phyloP scores from a whole-genome alignment of 2,888 invertebrate species.

The Glyphotaelius pellucidus region DNA sequence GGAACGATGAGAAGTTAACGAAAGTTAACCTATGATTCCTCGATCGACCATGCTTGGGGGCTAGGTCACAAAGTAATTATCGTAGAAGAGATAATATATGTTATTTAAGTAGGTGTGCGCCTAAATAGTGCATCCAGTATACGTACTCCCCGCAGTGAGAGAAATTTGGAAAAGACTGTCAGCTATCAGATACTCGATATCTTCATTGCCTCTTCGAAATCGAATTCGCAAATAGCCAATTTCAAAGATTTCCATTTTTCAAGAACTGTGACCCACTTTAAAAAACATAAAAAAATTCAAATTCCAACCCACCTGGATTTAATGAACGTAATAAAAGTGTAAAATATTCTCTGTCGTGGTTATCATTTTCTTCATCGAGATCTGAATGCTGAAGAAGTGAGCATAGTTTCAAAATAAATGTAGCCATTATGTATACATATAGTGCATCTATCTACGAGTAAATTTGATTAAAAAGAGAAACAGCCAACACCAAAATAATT shows the following conservation, averaged over 20 bases:
- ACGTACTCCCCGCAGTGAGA: neutral
- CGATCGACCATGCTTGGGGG: no score
- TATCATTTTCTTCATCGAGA: neutral
- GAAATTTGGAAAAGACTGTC: neutral
- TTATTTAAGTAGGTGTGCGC: neutral
- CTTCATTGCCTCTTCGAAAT: neutral
- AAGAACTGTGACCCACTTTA: neutral
- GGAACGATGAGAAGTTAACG: no score
- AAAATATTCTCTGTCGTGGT: neutral
- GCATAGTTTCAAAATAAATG: neutral
- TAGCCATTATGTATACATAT: neutral
- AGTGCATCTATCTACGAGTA: no score
- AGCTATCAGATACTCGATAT: neutral
- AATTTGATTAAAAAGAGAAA: no score
- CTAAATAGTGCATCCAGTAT: neutral
- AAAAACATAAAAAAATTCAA: neutral
- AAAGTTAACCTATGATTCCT: no score
- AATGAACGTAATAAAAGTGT: neutral
- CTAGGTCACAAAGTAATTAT: neutral
- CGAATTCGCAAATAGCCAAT: neutral
- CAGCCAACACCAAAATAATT: no score
- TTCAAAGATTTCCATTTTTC: neutral
- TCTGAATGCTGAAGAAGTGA: neutral
- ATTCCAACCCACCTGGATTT: neutral
- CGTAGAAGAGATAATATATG: neutral